Percentiles rank a stretch among this genome's conserved stretches.
Conservation (phyloP, 2,797 vertebrate genomes). For the Ficedula albicollis region DNA sequence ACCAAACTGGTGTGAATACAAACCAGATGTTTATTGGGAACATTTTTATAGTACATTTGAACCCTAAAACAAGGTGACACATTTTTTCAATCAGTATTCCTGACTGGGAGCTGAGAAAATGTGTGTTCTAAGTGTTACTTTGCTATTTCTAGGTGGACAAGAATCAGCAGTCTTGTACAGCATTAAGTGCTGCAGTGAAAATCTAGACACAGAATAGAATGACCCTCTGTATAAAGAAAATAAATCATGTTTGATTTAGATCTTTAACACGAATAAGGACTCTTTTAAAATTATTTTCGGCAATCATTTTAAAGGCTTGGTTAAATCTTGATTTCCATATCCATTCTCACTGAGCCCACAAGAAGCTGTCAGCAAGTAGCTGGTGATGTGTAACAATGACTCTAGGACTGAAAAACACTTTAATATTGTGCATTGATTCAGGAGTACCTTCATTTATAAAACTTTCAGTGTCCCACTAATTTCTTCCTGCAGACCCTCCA, state of each 20-base stretch:
- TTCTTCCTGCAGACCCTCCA: not conserved
- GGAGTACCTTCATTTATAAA: not conserved
- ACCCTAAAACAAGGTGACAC: not conserved
- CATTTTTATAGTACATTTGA: not conserved
- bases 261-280: not conserved
- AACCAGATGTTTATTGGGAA: conserved; percentile 16
- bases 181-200: not conserved
- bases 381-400: not conserved
- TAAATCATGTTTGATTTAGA: not conserved
- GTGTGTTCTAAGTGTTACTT: not conserved
- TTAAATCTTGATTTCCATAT: not conserved
- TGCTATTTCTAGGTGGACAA: not conserved
- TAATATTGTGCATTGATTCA: not conserved
- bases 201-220: not conserved
- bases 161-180: not conserved
- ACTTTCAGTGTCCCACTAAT: not conserved
- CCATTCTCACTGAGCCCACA: not conserved
- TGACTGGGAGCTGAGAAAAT: not conserved
- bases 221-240: not conserved
- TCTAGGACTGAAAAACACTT: not conserved
- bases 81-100: not conserved
- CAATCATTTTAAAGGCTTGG: not conserved
- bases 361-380: not conserved
- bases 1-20: not conserved
- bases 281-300: not conserved